A percentile compares a stretch with the other conserved stretches of the same genome.
phyloP scores from a whole-genome alignment of 2,797 vertebrate species.

The Diplodus puntazzo region DNA sequence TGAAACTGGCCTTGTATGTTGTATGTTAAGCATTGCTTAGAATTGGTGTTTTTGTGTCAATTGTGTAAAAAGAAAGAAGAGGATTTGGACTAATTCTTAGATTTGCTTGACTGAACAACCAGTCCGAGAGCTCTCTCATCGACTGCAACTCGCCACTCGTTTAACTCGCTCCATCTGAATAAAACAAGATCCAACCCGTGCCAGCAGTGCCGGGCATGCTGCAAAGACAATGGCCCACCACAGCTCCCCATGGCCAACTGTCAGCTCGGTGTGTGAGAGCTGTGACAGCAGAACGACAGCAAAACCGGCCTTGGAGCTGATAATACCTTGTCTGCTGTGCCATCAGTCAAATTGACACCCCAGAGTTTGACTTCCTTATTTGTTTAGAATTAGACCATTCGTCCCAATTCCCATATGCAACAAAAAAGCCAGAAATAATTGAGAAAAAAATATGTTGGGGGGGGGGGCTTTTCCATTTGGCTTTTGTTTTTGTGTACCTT shows the following conservation, averaged over 20 bases:
- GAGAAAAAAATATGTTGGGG: not conserved
- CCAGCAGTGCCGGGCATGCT: not conserved
- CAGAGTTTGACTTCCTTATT: slow-evolving; percentile 52
- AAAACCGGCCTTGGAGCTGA: slow-evolving; percentile 45
- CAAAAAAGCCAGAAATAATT: slow-evolving; percentile 49
- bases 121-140: slow-evolving; percentile 9
- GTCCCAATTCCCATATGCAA: slow-evolving; percentile 51
- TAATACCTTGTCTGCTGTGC: slow-evolving; percentile 46
- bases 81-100: not conserved
- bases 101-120: slow-evolving; percentile 23
- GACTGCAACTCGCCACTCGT: not conserved
- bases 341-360: slow-evolving; percentile 64
- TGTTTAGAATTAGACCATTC: slow-evolving; percentile 60
- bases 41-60: not conserved
- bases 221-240: slow-evolving; percentile 14
- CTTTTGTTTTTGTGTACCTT: slow-evolving; percentile 35
- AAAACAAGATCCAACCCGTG: slow-evolving; percentile 12
- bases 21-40: not conserved
- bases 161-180: slow-evolving; percentile 15
- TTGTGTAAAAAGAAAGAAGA: not conserved
- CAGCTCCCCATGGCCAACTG: not conserved
- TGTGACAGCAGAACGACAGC: slow-evolving; percentile 39
- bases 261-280: slow-evolving; percentile 27
- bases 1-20: not conserved
- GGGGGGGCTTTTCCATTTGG: slow-evolving; percentile 23